Base-by-base conservation (phyloP, 2,113 vertebrate genomes). In the Alethe diademata region DNA sequence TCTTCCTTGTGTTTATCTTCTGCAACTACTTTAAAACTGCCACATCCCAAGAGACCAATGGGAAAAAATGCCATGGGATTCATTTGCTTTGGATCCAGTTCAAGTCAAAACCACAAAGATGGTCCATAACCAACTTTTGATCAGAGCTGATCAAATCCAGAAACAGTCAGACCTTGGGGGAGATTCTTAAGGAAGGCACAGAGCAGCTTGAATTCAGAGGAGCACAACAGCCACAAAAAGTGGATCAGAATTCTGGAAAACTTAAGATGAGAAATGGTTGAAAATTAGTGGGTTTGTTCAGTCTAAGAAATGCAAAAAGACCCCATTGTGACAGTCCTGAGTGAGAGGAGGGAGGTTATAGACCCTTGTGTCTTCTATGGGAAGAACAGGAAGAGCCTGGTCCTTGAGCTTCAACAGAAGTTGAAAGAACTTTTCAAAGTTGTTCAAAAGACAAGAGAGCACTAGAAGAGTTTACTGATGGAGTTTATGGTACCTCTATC, bases 121-220 rank as follows among this genome's bases (percentile, higher is more conserved):
- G 47, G 69, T 92, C 64, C 83, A 65, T 45, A 93, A 95, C 45
- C 54, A 92, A 43, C 26, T 92, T 88, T 62, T 78, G 88, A 94
- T 90, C 50, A 86, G 85, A 88, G 71, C 12, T 93, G 91, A 93
- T 88, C 72, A 88, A 94, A 92, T 64, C 72, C 88, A 88, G 95
- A 36, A 20, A 47, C 0, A 86, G 42, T 29, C 33, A 90, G 91
- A 51, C 60, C 64, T 56, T 23, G 9, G 12, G 60, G 51, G 64
- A 88, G 35, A 62, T 88, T 87, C 53, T n/a, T 35, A 57, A 74
- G 56, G 56, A 53, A 90, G 24, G 28, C 58, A 42, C 10, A 26
- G 25, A 69, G 14, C 33, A 66, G 50, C 54, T 56, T 31, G 43
- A 73, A 90, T 50, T 7, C 19, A 82, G 61, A 76, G 12, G 31